These are phyloP conservation scores for Sinosuthora webbiana DNA, from an alignment of 2,113 vertebrate genomes.

Conservation along the genomic window DNA sequence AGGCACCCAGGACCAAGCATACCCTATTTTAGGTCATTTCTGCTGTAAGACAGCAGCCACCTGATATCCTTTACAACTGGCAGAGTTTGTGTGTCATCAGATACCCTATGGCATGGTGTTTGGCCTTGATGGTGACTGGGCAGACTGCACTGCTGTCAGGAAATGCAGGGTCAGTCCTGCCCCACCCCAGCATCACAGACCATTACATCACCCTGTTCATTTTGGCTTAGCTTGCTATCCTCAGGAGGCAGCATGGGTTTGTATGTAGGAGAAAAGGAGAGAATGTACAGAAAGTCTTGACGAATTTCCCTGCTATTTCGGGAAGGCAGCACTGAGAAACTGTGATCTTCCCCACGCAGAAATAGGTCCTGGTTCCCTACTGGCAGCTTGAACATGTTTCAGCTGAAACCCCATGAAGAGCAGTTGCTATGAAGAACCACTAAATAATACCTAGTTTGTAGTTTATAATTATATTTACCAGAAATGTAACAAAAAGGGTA, in stretches of 20 bases:
- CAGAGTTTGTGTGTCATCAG: not conserved
- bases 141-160: fast-evolving
- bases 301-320: constrained; percentile 59
- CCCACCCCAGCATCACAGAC: not conserved
- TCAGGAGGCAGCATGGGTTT: not conserved
- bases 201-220: not conserved
- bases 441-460: not conserved
- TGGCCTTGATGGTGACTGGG: not conserved
- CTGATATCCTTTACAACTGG: not conserved
- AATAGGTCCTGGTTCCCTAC: constrained; percentile 15
- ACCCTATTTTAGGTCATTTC: not conserved
- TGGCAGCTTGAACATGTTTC: constrained; percentile 4
- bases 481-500: not conserved
- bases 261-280: constrained; percentile 16
- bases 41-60: not conserved
- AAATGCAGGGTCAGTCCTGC: not conserved
- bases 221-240: not conserved
- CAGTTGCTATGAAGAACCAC: constrained; percentile 1
- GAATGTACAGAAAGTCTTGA: constrained; percentile 42
- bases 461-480: constrained; percentile 1
- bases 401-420: constrained; percentile 25
- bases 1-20: not conserved
- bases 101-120: not conserved
- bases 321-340: constrained; percentile 39
- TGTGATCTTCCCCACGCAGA: constrained; percentile 22